Percentiles rank a stretch among this genome's conserved stretches.
Evolutionary conservation across 2,888 invertebrate genomes (phyloP).

Genomic region (Sinotaia quadrata): DNA sequence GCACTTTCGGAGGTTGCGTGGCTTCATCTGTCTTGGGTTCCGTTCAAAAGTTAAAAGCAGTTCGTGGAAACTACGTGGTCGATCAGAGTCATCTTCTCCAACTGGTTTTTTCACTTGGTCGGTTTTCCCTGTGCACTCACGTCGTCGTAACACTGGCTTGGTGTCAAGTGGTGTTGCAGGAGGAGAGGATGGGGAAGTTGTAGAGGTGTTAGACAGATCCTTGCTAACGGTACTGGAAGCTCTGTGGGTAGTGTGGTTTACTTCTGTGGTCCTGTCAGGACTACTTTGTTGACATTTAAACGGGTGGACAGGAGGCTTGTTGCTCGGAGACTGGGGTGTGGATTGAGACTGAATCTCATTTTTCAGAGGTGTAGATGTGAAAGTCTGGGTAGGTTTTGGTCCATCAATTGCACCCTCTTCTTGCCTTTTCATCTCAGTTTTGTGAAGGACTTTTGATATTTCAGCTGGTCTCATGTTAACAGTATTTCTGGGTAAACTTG

Average conservation of each 20-base stretch:
- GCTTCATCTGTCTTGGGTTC: too few species aligned
- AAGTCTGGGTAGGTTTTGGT: background rate
- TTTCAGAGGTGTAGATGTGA: background rate
- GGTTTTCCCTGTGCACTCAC: background rate
- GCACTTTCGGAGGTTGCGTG: constrained; percentile 51
- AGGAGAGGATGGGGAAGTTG: background rate
- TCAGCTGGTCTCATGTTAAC: constrained; percentile 7
- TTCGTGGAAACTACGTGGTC: constrained; percentile 64
- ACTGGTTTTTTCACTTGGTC: background rate
- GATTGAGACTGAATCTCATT: constrained; percentile 14
- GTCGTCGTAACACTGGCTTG: background rate
- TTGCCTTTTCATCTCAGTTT: constrained; percentile 3
- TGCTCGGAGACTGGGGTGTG: constrained; percentile 38
- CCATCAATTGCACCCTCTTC: constrained; percentile 8
- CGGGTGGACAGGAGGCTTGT: constrained; percentile 52
- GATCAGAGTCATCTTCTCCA: constrained; percentile 29
- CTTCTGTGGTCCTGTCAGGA: constrained; percentile 18
- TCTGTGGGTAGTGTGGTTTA: background rate
- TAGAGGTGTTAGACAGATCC: background rate
- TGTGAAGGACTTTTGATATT: constrained; percentile 8
- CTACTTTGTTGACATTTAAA: constrained; percentile 31
- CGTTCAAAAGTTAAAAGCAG: constrained; percentile 59
- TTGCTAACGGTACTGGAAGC: background rate
- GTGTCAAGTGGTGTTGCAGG: background rate
- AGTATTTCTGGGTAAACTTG: background rate